These are phyloP conservation scores for Amitus sp. DNA, from an alignment of 2,888 invertebrate genomes.

Conservation along the genomic window DNA sequence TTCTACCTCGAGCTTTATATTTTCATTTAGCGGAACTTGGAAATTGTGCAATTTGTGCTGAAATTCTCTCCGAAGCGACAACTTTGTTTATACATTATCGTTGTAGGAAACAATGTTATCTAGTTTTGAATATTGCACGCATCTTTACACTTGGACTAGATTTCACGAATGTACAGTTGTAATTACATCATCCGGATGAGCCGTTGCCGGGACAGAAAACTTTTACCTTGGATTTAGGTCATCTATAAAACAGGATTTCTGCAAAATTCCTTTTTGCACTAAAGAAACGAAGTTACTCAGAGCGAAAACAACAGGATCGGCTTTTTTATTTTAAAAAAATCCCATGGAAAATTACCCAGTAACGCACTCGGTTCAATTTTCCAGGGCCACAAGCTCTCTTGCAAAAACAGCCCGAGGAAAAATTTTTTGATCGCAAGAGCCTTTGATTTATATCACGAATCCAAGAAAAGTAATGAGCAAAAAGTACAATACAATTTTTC, in stretches of 20 bases:
- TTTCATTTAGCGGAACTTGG: no score
- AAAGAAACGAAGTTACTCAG: background rate
- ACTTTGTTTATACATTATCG: background rate
- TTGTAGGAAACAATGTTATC: background rate
- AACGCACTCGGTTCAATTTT: no score
- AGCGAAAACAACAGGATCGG: background rate
- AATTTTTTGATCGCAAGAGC: background rate
- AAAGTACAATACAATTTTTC: no score
- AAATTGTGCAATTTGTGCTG: no score
- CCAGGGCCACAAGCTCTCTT: no score
- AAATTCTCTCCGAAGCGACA: no score
- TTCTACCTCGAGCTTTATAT: no score
- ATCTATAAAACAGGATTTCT: background rate
- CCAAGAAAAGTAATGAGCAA: background rate
- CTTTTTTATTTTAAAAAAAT: background rate
- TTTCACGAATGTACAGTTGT: background rate
- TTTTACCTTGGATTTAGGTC: background rate
- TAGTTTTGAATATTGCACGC: no score
- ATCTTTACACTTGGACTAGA: background rate
- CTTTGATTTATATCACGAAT: background rate
- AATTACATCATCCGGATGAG: background rate
- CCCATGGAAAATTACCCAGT: background rate
- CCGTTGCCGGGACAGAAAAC: background rate
- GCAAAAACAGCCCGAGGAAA: background rate
- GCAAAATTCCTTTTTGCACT: background rate